Evolutionary conservation across 2,113 vertebrate species (phyloP).

Genomic region (Eidolon helvum): DNA sequence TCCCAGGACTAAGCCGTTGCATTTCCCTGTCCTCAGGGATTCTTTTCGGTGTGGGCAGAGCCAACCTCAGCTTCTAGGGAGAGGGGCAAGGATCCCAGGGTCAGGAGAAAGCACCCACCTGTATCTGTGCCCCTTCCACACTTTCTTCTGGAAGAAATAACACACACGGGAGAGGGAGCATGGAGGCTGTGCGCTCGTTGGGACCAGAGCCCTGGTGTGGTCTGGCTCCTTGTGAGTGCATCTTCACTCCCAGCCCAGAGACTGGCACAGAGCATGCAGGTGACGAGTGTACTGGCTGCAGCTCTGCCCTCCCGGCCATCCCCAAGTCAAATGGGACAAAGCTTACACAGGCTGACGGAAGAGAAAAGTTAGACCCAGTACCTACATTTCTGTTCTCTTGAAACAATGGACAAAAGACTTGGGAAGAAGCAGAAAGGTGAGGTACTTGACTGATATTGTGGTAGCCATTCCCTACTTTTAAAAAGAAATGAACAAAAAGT

Average conservation of each 20-base stretch:
- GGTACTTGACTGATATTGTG: background rate
- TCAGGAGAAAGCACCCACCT: background rate
- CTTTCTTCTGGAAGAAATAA: background rate
- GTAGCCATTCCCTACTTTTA: background rate
- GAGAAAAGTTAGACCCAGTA: background rate
- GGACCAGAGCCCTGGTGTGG: background rate
- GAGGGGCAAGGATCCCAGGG: background rate
- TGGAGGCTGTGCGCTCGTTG: background rate
- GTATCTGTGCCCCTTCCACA: background rate
- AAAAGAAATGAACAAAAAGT: background rate
- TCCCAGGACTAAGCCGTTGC: background rate
- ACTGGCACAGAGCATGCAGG: accelerated
- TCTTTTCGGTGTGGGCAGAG: too few relatives aligned
- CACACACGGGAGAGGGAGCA: background rate
- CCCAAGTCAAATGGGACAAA: background rate
- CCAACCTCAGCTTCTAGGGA: background rate
- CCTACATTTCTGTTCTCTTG: background rate
- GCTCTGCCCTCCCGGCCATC: background rate
- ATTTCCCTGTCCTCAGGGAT: background rate
- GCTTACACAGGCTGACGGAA: background rate
- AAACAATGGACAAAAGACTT: background rate
- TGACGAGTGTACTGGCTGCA: background rate
- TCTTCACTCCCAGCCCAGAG: background rate
- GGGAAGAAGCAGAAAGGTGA: slow-evolving; percentile 12
- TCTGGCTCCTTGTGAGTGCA: background rate